A percentile compares a stretch with the other conserved stretches of the same genome.
These are phyloP conservation scores for Drosophila dives DNA, from an alignment of 2,888 invertebrate genomes.

Conservation along the genomic window DNA sequence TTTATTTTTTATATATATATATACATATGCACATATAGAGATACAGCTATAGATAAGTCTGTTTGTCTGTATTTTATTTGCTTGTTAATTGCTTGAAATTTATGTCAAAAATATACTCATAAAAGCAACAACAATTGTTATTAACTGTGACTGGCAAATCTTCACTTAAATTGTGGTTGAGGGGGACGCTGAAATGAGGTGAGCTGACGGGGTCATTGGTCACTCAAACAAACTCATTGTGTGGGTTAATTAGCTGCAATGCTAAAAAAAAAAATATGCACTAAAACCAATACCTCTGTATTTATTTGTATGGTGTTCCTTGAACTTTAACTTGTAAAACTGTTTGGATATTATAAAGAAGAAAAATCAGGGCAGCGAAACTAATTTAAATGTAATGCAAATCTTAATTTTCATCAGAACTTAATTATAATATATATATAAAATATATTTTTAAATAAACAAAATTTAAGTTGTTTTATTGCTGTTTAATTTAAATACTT, in stretches of 20 bases:
- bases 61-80: constrained; percentile 18
- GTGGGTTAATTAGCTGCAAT: neutral
- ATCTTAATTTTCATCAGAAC: neutral
- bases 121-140: constrained; percentile 1
- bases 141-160: constrained; percentile 2
- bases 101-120: constrained; percentile 20
- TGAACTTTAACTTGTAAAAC: neutral
- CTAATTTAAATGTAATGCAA: neutral
- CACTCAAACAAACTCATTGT: constrained; percentile 8
- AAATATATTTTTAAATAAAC: neutral
- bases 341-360: neutral
- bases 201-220: constrained; percentile 22
- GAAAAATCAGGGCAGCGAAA: neutral
- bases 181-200: neutral
- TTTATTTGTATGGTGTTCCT: neutral
- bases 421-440: neutral
- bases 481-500: neutral
- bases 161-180: neutral
- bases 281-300: neutral
- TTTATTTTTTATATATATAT: neutral
- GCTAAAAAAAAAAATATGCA: neutral
- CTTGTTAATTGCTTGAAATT: constrained; percentile 46
- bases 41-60: neutral
- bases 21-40: neutral
- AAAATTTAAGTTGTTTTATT: neutral